These are phyloP conservation scores for Nephrotoma flavescens DNA, from an alignment of 2,888 invertebrate genomes.

Conservation along the genomic window DNA sequence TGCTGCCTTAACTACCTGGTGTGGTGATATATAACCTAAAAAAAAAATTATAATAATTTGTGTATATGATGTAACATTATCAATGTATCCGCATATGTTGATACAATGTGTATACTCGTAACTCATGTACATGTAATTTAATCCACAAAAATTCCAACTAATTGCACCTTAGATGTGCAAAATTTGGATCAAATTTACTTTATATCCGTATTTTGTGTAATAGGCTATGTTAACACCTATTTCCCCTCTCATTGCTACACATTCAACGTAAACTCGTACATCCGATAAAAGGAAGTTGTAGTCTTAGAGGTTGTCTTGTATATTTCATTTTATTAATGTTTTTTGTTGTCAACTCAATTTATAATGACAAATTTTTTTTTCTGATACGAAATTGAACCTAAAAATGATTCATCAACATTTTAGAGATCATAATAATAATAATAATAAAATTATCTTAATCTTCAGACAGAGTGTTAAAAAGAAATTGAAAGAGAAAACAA, in stretches of 20 bases:
- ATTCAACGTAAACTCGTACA: not conserved
- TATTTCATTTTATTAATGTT: not conserved
- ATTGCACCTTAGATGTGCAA: not conserved
- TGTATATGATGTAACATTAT: not conserved
- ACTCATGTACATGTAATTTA: not conserved
- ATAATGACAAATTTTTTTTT: not conserved
- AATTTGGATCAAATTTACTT: not conserved
- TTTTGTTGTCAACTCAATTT: not conserved
- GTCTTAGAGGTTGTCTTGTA: not conserved
- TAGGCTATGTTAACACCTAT: not conserved
- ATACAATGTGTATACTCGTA: not conserved
- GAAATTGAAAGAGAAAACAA: not conserved
- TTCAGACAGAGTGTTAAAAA: not conserved
- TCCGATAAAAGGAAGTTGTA: not conserved
- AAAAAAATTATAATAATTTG: not conserved
- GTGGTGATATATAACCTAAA: not conserved
- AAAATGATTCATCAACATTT: not conserved
- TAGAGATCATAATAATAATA: not conserved
- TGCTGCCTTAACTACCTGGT: not conserved
- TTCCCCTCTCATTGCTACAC: not conserved
- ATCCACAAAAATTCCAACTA: not conserved
- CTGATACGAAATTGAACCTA: not conserved
- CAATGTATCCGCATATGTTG: not conserved
- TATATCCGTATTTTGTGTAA: not conserved
- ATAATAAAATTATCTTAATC: not conserved